Percentiles rank a stretch among this genome's conserved stretches.
These are phyloP conservation scores for Desmodus rotundus DNA, from an alignment of 2,113 vertebrate genomes.

Conservation along the genomic window DNA sequence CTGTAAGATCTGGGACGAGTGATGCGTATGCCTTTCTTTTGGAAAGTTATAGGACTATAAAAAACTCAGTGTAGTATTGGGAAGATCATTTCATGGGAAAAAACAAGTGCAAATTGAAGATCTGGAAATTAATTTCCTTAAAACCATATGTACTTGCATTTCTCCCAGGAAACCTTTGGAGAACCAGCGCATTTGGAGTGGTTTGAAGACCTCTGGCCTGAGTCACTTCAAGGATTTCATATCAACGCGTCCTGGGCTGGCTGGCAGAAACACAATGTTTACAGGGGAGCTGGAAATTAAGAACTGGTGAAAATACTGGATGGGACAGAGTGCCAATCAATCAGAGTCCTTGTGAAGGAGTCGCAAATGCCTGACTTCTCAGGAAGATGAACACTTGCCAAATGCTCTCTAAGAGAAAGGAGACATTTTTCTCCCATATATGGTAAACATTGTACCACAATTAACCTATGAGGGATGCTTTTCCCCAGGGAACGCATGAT, in stretches of 20 bases:
- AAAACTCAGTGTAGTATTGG: background rate
- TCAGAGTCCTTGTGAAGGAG: background rate
- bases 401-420: background rate
- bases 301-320: background rate
- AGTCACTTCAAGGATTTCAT: background rate
- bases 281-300: background rate
- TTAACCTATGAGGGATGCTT: background rate
- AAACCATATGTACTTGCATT: background rate
- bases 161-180: slow-evolving; percentile 9
- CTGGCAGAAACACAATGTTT: background rate
- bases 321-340: background rate
- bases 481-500: background rate
- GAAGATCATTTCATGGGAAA: background rate
- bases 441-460: background rate
- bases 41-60: background rate
- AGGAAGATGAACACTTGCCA: background rate
- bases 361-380: background rate
- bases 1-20: background rate
- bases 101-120: background rate
- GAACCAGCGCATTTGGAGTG: background rate
- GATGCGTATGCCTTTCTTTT: background rate
- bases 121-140: slow-evolving; percentile 19
- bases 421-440: slow-evolving; percentile 20
- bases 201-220: background rate
- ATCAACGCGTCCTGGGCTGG: background rate